These are phyloP conservation scores for Sinhomidia bicolor DNA, from an alignment of 2,888 invertebrate species.

Conservation along the genomic window DNA sequence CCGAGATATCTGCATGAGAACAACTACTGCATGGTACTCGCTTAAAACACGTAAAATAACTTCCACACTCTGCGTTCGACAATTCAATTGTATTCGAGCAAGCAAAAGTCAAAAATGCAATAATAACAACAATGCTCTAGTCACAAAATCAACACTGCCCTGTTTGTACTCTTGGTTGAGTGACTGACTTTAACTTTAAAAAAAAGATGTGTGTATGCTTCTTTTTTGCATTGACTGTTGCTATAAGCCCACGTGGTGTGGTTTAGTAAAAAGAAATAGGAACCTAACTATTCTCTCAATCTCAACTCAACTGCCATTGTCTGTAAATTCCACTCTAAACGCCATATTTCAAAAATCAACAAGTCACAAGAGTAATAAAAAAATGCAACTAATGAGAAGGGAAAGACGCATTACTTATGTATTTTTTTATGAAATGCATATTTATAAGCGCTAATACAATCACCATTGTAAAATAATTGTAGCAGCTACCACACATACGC, in stretches of 20 bases:
- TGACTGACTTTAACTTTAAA: too few species aligned
- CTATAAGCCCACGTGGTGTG: background rate
- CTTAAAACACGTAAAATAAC: background rate
- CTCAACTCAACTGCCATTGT: background rate
- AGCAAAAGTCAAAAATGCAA: background rate
- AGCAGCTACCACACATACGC: slow-evolving; percentile 38
- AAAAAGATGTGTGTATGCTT: background rate
- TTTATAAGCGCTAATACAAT: background rate
- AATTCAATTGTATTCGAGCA: background rate
- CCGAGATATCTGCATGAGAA: background rate
- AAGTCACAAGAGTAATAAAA: background rate
- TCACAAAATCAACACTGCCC: background rate
- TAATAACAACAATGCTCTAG: background rate
- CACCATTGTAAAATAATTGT: background rate
- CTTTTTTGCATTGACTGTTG: background rate
- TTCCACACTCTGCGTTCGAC: background rate
- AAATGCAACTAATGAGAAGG: slow-evolving; percentile 25
- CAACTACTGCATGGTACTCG: background rate
- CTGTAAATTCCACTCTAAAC: background rate
- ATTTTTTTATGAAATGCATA: slow-evolving; percentile 2
- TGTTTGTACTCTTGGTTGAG: background rate
- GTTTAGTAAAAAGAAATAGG: background rate
- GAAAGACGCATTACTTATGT: background rate
- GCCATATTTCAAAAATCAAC: slow-evolving; percentile 17
- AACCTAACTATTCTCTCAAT: background rate